Conservation (phyloP, 1,140 invertebrate genomes). For the Rhopalosiphum maidis region DNA sequence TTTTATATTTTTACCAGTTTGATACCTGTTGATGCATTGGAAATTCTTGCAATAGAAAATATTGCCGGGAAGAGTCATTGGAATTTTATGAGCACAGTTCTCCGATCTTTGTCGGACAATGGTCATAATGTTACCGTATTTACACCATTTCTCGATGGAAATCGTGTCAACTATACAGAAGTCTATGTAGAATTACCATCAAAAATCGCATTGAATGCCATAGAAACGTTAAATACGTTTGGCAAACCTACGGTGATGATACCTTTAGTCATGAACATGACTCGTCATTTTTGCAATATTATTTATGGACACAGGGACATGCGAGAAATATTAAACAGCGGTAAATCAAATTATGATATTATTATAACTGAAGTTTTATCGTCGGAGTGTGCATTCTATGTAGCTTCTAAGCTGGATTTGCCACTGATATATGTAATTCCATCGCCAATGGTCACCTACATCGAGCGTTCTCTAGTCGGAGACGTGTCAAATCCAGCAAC, state of each 20-base stretch:
- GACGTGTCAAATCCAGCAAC: neutral
- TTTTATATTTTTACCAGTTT: neutral
- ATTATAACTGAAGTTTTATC: neutral
- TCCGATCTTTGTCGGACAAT: neutral
- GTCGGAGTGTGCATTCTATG: neutral
- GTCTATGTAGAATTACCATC: neutral
- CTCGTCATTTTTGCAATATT: neutral
- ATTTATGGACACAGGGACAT: neutral
- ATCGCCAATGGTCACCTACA: neutral
- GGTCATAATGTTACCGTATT: neutral
- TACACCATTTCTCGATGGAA: neutral
- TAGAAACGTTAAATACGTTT: neutral
- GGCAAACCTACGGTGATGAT: neutral
- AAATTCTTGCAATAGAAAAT: slow-evolving; percentile 60
- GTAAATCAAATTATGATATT: neutral
- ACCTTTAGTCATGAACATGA: neutral
- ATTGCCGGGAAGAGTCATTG: slow-evolving; percentile 62
- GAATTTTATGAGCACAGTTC: slow-evolving; percentile 61
- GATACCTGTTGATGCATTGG: neutral
- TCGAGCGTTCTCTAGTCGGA: neutral
- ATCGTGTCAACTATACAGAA: neutral
- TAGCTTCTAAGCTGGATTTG: neutral
- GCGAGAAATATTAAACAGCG: neutral
- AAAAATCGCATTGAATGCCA: neutral
- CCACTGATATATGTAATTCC: neutral